Base-by-base conservation (phyloP, 2,113 vertebrate species). In the Laterallus jamaicensis region DNA sequence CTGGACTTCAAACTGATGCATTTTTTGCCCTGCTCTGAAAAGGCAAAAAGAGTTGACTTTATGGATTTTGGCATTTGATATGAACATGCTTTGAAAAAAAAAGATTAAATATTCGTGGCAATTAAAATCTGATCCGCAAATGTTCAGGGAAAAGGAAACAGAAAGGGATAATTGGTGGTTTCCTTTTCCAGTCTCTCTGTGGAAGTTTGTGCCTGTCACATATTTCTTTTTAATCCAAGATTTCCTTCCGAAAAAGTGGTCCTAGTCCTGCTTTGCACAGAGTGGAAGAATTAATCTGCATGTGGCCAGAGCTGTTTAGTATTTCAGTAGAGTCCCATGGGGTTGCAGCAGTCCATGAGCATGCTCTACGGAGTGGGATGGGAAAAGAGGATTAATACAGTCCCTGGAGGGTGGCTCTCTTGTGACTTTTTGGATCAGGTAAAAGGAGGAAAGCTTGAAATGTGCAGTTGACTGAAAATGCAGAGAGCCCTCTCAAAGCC, bases 401-500 rank as follows among this genome's bases (percentile, higher is more conserved):
- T 35, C 55, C 67, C 86, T 2, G 6, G 64, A 88, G 81, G 42
- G 42, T 66, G 32, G 63, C 70, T 76, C 59, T 84, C 82, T 92
- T 73, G 55, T 25, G 64, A 93, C 82, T 88, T 93, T 94, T 60
- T 62, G 49, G 86, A 91, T 91, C 92, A 68, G 59, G 88, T 88
- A 90, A 87, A 90, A 91, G 73, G 32, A 96, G 32, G 40, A 94
- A 86, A 90, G 69, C 79, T 91, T 82, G 75, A 70, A 67, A 92
- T 86, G 66, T 76, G 47, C 78, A 80, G 64, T 67, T 92, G 54
- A 84, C 66, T 82, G 82, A 95, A 91, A 85, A 91, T 64, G 82
- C 78, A 92, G 12, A 63, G 91, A 85, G 64, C 91, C 59, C 87
- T 83, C 86, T 91, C 82, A 96, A 82, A 89, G 93, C 88, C 67